phyloP scores from a whole-genome alignment of 2,888 invertebrate species.

The Pachliopta kotzebuea region DNA sequence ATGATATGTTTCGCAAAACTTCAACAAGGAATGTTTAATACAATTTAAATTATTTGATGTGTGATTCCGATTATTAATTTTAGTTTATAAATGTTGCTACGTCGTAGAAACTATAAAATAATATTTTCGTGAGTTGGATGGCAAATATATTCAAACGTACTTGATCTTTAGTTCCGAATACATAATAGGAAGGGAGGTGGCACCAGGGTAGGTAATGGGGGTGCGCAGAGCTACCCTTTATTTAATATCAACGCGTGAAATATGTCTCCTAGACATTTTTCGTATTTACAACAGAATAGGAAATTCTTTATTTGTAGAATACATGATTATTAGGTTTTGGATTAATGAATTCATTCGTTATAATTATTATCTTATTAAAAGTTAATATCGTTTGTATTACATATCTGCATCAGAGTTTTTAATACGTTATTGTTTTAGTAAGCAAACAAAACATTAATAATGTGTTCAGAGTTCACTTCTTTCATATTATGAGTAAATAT shows the following conservation, averaged over 20 bases:
- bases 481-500: too few relatives aligned
- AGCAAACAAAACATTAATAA: too few relatives aligned
- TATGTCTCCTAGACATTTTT: slow-evolving; percentile 27
- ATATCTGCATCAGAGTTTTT: too few relatives aligned
- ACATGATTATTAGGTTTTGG: neutral
- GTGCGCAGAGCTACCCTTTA: slow-evolving; percentile 29
- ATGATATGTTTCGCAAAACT: too few relatives aligned
- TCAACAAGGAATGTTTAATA: too few relatives aligned
- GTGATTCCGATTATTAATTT: too few relatives aligned
- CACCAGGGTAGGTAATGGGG: slow-evolving; percentile 10
- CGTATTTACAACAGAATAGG: slow-evolving; percentile 14
- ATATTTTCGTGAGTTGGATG: slow-evolving; percentile 15
- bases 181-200: slow-evolving; percentile 15
- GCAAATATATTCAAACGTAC: slow-evolving; percentile 27
- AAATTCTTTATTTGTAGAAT: slow-evolving; percentile 12
- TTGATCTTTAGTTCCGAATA: slow-evolving; percentile 28
- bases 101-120: slow-evolving; percentile 11
- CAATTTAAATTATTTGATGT: too few relatives aligned
- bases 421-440: too few relatives aligned
- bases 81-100: neutral
- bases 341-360: neutral
- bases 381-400: too few relatives aligned
- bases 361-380: too few relatives aligned
- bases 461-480: too few relatives aligned
- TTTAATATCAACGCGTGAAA: slow-evolving; percentile 34